Evolutionary conservation across 53 echinoderm and acorn worm species (phyloP), one percentile per base, ranked within the genome.

Genomic region (Hippasteria phrygiana): DNA sequence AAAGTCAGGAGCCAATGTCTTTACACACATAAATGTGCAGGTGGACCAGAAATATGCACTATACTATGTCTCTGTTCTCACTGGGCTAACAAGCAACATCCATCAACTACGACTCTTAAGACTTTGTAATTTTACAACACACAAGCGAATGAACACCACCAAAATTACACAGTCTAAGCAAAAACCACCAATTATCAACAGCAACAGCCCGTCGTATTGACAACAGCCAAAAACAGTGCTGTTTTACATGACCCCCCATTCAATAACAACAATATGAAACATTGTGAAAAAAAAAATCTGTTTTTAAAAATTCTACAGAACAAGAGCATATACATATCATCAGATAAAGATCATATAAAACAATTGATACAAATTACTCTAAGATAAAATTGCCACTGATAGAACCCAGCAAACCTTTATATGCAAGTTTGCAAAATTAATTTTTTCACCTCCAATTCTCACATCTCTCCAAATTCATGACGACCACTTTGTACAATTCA

Each of bases 341-440:
- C 35, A 66, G 33, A 66, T 66, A 28, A 34, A 66, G 33, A 66
- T 66, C 67, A 66, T 14, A 35, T 66, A 66, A 66, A 66, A 64
- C 64, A 66, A 34, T n/a, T 66, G 35, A 66, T 11, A 35, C 35
- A 66, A 66, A 66, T 32, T 66, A 66, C 17, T 33, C 32, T 0
- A 11, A 66, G 22, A 24, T 59, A 24, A 59, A 26, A 59, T 59
- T 59, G 59, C 59, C 59, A 59, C 59, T 59, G 59, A 59, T n/a
- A 59, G 59, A 59, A 59, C n/a, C 3, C 13, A 54, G 24, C 16
- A 59, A 24, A 5, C 5, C 26, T 59, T 5, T 59, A 17, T 24
- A 20, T 59, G 26, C 59, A 59, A 5, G 20, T 20, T 3, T 24
- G 7, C 26, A 24, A 5, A 7, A 59, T 24, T 24, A 6, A 22